phyloP scores from a whole-genome alignment of 2,113 vertebrate species.

The western clawed frog (Xenopus tropicalis) region UCB_Xtro_10.0 CM004443.2:63578501-63579000 shows the following conservation, averaged over 20 bases:
- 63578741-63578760: background rate
- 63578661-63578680: constrained; percentile 71
- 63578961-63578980: too few relatives aligned
- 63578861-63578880: too few relatives aligned
- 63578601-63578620: constrained; percentile 71
- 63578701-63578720: constrained; percentile 60
- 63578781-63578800: background rate
- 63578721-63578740: constrained; percentile 38
- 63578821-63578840: too few relatives aligned
- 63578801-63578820: too few relatives aligned
- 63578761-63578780: background rate
- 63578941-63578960: too few relatives aligned
- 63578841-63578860: too few relatives aligned
- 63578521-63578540: constrained; percentile 36
- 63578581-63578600: constrained; percentile 57
- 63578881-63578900: too few relatives aligned
- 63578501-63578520: constrained; percentile 4
- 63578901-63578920: too few relatives aligned
- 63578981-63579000: too few relatives aligned
- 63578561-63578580: constrained; percentile 70
- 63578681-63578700: constrained; percentile 61
- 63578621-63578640: constrained; percentile 72
- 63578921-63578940: too few relatives aligned
- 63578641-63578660: constrained; percentile 68
- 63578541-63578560: constrained; percentile 53